phyloP scores from a whole-genome alignment of 1,140 invertebrate genomes.

The Plectrocnemia conspersa region DNA sequence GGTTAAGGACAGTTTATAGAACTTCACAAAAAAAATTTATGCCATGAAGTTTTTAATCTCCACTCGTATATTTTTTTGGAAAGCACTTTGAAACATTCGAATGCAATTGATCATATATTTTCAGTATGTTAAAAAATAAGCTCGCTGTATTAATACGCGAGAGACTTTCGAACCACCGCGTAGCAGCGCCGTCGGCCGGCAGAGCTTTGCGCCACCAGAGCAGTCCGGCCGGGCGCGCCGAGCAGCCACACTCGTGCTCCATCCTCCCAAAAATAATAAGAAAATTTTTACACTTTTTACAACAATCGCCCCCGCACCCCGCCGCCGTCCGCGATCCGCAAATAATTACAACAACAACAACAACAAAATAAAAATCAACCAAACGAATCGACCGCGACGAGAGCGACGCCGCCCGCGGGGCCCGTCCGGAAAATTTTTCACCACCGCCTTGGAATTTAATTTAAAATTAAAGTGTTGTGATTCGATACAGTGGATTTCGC shows the following conservation, averaged over 20 bases:
- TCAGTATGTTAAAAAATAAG: not conserved
- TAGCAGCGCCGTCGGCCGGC: not conserved
- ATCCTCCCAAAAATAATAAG: not conserved
- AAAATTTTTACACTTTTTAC: too few species aligned
- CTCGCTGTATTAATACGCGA: not conserved
- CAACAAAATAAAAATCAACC: too few species aligned
- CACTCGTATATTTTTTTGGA: too few species aligned
- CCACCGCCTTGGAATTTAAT: not conserved
- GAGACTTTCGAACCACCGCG: not conserved
- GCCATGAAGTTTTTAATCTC: not conserved
- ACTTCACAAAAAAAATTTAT: not conserved
- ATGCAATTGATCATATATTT: not conserved
- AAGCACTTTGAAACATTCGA: too few species aligned
- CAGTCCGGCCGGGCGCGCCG: constrained; percentile 20
- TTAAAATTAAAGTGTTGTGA: not conserved
- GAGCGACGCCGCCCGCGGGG: not conserved
- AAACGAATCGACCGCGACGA: not conserved
- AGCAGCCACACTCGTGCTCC: constrained; percentile 10
- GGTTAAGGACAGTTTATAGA: not conserved
- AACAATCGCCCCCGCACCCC: not conserved
- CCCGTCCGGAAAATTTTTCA: too few species aligned
- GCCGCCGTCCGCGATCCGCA: not conserved
- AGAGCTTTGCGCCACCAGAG: constrained; percentile 15
- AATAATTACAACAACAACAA: too few species aligned
- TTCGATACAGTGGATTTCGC: constrained; percentile 2